Base-by-base conservation (phyloP, 2,888 invertebrate genomes). In the Morpho achilles region DNA sequence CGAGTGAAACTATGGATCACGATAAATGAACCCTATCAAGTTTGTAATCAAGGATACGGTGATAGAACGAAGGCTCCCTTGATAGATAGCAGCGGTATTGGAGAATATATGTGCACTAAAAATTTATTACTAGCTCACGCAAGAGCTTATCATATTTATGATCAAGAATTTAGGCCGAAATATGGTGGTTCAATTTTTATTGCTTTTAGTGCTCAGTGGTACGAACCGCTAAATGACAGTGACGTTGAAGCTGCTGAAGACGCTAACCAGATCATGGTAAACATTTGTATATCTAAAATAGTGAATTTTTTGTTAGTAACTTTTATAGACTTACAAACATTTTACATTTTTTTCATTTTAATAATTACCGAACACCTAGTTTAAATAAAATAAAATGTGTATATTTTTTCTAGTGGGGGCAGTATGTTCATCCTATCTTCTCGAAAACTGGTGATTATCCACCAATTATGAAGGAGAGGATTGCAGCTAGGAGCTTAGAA, bases 361-460 rank as follows among this genome's bases (percentile, higher is more conserved):
- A 32, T 32, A 16, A 10, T 9, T 40, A n/a, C 32, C n/a, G 43
- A 7, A 40, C 16, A 16, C 16, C 16, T n/a, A n/a, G 3, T 48
- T 10, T 45, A 16, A 47, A 40, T 56, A 43, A 42, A 40, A 39
- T 41, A 58, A 60, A 22, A 10, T 41, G 43, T 43, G 41, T 40
- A n/a, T 23, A 39, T 8, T 45, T 46, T 42, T 65, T 60, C 41
- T 46, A 61, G 65, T 63, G 63, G 65, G 65, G 45, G n/a, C 46
- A 56, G 10, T 61, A 61, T 46, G 58, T 55, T 23, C 51, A 65
- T 57, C 63, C 65, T 1, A 63, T 65, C 46, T 66, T 53, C 70
- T 87, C 91, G 0, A 77, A 82, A 66, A 71, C 80, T 1, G 94
- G 94, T 2, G 92, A 93, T 72, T 94, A 92, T 74, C 94, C 94